phyloP scores from a whole-genome alignment of 2,113 vertebrate genomes.

The Rhinolophus ferrumequinum region DNA sequence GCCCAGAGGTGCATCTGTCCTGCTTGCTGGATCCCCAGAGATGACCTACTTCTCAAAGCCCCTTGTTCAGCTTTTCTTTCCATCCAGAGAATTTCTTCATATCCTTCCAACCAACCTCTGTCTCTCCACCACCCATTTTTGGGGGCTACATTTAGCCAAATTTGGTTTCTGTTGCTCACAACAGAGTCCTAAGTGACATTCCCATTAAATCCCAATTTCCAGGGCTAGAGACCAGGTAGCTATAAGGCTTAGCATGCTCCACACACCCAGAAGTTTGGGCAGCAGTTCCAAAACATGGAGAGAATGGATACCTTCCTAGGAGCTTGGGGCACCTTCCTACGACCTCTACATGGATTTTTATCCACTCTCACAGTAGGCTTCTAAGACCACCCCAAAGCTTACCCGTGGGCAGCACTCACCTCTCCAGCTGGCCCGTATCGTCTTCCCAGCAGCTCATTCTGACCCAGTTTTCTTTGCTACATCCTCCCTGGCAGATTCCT shows the following conservation, averaged over 20 bases:
- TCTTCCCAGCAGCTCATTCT: not conserved
- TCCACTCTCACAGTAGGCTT: not conserved
- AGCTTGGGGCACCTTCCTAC: not conserved
- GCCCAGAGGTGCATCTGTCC: not conserved
- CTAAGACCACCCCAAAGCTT: not conserved
- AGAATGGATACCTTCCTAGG: not conserved
- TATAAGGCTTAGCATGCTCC: not conserved
- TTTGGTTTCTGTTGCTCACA: not conserved
- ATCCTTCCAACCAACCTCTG: not conserved
- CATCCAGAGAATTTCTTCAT: not conserved
- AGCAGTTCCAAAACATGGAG: not conserved
- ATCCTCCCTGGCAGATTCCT: not conserved
- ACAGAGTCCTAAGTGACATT: constrained; percentile 19
- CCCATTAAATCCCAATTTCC: not conserved
- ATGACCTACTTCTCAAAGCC: not conserved
- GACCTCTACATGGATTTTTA: not conserved
- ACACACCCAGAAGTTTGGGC: not conserved
- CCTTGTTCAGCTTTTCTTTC: not conserved
- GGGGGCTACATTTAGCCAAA: not conserved
- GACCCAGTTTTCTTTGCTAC: not conserved
- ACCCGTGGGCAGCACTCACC: not conserved
- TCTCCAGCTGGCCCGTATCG: not conserved
- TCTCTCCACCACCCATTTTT: rapidly evolving
- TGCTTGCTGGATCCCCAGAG: not conserved
- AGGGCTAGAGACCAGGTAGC: not conserved